Conservation (phyloP, 2,797 vertebrate genomes). For the Tiaroga cobitis region DNA sequence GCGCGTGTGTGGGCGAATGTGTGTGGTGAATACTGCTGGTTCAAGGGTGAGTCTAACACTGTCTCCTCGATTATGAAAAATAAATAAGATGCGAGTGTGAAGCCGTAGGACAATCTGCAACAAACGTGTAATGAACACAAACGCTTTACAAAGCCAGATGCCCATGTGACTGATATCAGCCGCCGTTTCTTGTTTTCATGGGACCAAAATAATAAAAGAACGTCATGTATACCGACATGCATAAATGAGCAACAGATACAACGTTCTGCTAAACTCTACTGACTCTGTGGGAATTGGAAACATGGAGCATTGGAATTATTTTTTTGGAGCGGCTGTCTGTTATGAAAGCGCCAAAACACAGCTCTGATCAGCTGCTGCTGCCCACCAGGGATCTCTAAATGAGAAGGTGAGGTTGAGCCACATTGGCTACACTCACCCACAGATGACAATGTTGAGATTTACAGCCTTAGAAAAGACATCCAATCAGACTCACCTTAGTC, state of each 20-base stretch:
- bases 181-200: neutral
- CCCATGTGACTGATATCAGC: constrained; percentile 8
- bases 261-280: constrained; percentile 22
- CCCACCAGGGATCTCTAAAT: constrained; percentile 50
- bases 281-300: constrained; percentile 29
- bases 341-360: constrained; percentile 46
- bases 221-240: neutral
- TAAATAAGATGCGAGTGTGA: constrained; percentile 63
- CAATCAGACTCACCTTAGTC: neutral
- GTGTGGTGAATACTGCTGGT: constrained; percentile 16
- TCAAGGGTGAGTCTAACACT: constrained; percentile 39
- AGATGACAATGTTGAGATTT: constrained; percentile 16
- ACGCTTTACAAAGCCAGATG: constrained; percentile 50
- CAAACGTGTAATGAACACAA: constrained; percentile 57
- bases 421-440: constrained; percentile 55
- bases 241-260: constrained; percentile 31
- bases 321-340: constrained; percentile 39
- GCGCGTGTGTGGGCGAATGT: constrained; percentile 24
- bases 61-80: constrained; percentile 66
- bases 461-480: neutral
- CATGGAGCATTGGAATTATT: constrained; percentile 26
- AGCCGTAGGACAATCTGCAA: constrained; percentile 61
- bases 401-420: constrained; percentile 47
- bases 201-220: constrained; percentile 2
- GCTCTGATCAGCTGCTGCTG: constrained; percentile 54